Evolutionary conservation across 2,113 vertebrate species (phyloP).

Genomic region (Scomber colias): DNA sequence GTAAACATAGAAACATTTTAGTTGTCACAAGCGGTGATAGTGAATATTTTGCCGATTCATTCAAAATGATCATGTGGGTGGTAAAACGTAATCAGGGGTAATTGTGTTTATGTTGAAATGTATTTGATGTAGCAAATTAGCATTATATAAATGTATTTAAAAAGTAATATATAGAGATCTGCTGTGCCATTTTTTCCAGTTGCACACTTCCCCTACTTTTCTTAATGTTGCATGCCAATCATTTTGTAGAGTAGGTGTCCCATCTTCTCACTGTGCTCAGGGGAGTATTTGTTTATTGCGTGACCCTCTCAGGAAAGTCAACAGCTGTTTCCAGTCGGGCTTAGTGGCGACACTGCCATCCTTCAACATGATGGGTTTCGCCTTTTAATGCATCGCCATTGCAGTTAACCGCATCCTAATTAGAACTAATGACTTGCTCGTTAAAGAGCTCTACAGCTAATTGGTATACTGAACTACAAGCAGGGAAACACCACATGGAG

Average conservation of each 20-base stretch:
- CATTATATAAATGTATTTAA: not conserved
- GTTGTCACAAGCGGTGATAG: no score
- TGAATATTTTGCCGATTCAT: no score
- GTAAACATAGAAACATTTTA: no score
- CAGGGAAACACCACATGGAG: conserved; percentile 64
- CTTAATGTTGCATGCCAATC: conserved; percentile 11
- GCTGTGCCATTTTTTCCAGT: not conserved
- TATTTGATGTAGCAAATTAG: no score
- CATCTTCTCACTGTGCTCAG: conserved; percentile 40
- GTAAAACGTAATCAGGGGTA: no score
- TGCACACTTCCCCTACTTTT: not conserved
- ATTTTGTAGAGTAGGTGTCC: conserved; percentile 27
- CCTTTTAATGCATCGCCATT: conserved; percentile 89
- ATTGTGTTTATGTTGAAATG: no score
- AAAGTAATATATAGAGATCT: not conserved
- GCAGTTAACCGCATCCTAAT: conserved; percentile 93
- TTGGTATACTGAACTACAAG: conserved; percentile 80
- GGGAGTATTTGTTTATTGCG: conserved; percentile 72
- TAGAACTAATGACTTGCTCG: conserved; percentile 93
- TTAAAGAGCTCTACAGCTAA: conserved; percentile 88
- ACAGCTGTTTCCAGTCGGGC: conserved; percentile 80
- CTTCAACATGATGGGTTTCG: conserved; percentile 78
- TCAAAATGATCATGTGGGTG: no score
- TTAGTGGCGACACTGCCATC: conserved; percentile 62
- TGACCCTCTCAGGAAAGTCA: conserved; percentile 75